Percentiles rank a stretch among this genome's conserved stretches.
phyloP scores from a whole-genome alignment of 2,888 invertebrate species.

The Thysanoteuthis rhombus region DNA sequence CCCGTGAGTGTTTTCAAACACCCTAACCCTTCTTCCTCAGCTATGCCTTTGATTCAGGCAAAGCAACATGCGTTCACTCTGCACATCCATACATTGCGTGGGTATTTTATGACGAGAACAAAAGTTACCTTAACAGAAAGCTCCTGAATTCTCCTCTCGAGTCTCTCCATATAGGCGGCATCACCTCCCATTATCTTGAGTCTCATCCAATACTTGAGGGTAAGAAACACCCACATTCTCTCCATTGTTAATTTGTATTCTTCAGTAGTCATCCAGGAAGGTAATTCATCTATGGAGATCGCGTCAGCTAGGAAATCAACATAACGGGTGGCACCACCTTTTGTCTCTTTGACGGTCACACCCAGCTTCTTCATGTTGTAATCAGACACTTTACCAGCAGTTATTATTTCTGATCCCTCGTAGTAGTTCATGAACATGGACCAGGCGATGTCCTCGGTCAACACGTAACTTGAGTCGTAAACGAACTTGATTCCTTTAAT shows the following conservation, averaged over 20 bases:
- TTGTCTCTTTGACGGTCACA: neutral
- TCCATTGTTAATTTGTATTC: neutral
- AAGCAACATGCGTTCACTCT: too few species aligned
- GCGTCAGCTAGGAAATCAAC: neutral
- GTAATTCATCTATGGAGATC: neutral
- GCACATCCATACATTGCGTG: neutral
- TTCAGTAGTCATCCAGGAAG: neutral
- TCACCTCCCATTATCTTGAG: neutral
- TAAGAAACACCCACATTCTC: constrained; percentile 17
- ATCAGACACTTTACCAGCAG: neutral
- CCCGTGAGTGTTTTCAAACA: too few species aligned
- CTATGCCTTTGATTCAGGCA: too few species aligned
- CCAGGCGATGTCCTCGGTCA: neutral
- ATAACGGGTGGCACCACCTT: neutral
- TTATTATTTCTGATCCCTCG: neutral
- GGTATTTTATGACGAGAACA: neutral
- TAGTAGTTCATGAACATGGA: neutral
- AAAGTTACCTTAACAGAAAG: constrained; percentile 1
- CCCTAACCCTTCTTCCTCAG: too few species aligned
- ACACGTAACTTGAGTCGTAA: constrained; percentile 35
- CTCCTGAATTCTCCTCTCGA: neutral
- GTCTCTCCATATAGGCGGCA: neutral
- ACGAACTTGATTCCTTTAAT: constrained; percentile 73
- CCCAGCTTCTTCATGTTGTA: neutral
- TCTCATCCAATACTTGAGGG: neutral